phyloP scores from a whole-genome alignment of 2,888 invertebrate genomes.

The Perizoma affinitatum region DNA sequence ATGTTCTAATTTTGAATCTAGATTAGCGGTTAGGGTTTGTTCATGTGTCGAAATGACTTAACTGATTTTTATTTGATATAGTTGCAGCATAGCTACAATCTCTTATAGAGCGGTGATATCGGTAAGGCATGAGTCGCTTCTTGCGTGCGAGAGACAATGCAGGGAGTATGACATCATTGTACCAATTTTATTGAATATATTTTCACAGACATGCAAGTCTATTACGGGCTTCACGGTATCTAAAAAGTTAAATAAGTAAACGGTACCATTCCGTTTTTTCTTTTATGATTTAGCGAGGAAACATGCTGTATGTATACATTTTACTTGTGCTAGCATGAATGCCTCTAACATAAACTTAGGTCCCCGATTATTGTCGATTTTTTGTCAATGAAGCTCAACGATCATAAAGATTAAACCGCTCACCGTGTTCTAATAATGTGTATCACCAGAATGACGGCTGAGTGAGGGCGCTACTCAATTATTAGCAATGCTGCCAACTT shows the following conservation, averaged over 20 bases:
- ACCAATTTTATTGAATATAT: conserved; percentile 6
- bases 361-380: conserved; percentile 40
- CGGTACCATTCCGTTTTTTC: neutral
- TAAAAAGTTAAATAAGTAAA: neutral
- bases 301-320: too few species aligned
- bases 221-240: neutral
- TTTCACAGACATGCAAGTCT: conserved; percentile 2
- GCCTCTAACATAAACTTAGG: conserved; percentile 15
- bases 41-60: too few species aligned
- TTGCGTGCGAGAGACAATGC: conserved; percentile 3
- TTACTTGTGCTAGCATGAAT: neutral
- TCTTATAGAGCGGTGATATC: too few species aligned
- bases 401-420: conserved; percentile 59
- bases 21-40: too few species aligned
- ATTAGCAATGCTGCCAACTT: conserved; percentile 3
- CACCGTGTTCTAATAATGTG: conserved; percentile 78
- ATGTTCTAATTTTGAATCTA: too few species aligned
- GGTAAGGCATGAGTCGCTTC: neutral
- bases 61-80: too few species aligned
- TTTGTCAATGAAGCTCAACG: conserved; percentile 63
- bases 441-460: conserved; percentile 57
- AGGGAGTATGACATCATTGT: conserved; percentile 2
- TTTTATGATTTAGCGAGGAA: neutral
- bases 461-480: conserved; percentile 63
- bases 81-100: too few species aligned